Evolutionary conservation across 2,888 invertebrate genomes (phyloP), one percentile per base, ranked within the genome.

Genomic region (Synergus umbraculus): DNA sequence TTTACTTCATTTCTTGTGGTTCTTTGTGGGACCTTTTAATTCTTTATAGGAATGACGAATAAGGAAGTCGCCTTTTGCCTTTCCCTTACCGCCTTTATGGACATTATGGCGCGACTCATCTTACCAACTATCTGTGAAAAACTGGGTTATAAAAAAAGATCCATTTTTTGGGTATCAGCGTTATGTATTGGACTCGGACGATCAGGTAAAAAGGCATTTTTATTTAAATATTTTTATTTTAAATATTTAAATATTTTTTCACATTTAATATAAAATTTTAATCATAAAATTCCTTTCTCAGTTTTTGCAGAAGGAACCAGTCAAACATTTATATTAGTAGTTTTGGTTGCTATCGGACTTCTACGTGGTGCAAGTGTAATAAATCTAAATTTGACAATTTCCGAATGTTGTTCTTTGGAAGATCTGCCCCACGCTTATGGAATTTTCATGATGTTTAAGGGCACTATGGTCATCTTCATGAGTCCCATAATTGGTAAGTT

Each of bases 351-450:
- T 78, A 96, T 96, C 89, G 97, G 97, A 18, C 96, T 97, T 93
- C 94, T 96, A 91, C 93, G 96, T 79, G 96, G 97, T 80, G 95
- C 96, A 88, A 96, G 96, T 18, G 93, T 97, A 67, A 96, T 96
- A 86, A 96, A 96, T 92, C 95, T 96, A 89, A 96, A 96, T 49
- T 94, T 96, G 9, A 96, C 96, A n/a, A 95, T 96, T 85, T 96
- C 96, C 0, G 96, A 96, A 91, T 95, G 95, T 87, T 95, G 95
- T 85, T 95, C 96, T 0, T 89, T 93, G 84, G 96, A 96, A 88
- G 96, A 96, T 88, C 90, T 96, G 82, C 96, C 96, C 0, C 96
- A 96, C 8, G 96, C 96, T 13, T 96, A 96, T 89, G 96, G 96
- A 18, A 93, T 96, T 88, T 96, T 96, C 87, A 95, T 96, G 94